Conservation (phyloP, 2,797 vertebrate species). For the Octomys mimax region DNA sequence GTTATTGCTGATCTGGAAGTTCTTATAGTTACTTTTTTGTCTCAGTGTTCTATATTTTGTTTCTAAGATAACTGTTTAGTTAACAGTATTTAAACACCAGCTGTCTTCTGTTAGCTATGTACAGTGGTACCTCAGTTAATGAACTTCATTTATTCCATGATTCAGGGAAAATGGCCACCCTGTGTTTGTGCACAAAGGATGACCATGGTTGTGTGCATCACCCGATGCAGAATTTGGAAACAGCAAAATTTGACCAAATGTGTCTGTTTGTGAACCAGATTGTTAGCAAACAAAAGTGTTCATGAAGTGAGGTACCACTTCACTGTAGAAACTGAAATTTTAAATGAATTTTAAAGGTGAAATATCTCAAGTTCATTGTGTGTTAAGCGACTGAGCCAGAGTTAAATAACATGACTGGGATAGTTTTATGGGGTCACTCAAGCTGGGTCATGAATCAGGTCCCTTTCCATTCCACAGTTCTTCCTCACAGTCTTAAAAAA, state of each 20-base stretch:
- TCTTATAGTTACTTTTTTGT: not conserved
- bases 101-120: not conserved
- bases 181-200: not conserved
- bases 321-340: conserved; percentile 20
- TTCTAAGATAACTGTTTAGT: not conserved
- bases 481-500: not conserved
- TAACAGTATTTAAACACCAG: conserved; percentile 24
- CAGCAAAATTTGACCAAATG: not conserved
- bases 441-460: not conserved
- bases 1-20: not conserved
- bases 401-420: conserved; percentile 5
- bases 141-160: not conserved
- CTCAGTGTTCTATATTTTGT: not conserved
- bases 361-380: not conserved
- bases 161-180: not conserved
- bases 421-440: not conserved
- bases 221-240: not conserved
- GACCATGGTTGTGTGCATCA: not conserved
- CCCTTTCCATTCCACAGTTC: not conserved
- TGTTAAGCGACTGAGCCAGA: not conserved
- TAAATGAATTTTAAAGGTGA: conserved; percentile 44
- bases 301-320: not conserved
- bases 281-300: not conserved
- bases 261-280: not conserved
- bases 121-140: not conserved